Evolutionary conservation across 1,140 invertebrate species (phyloP), one percentile per base, ranked within the genome.

Genomic region (Gonatopus flavifemur): DNA sequence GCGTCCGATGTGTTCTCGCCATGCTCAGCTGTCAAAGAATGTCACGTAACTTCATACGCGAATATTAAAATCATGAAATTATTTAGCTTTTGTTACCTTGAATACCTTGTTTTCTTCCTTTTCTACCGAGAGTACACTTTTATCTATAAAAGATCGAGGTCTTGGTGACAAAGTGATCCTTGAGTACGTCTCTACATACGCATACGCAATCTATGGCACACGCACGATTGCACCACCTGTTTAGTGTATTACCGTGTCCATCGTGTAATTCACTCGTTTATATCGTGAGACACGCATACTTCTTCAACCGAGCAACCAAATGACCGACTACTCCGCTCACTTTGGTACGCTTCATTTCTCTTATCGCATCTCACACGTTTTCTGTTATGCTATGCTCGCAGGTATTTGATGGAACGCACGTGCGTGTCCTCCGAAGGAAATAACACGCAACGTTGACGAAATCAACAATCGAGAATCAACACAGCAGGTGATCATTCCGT

Each of bases 131-230:
- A n/a, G n/a, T n/a, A n/a, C n/a, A n/a, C n/a, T n/a, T n/a, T n/a
- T n/a, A n/a, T n/a, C n/a, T n/a, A n/a, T n/a, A 30, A 49, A 37
- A 38, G 16, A 59, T 47, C 61, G 68, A 69, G 58, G 55, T 55
- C 63, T 69, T 55, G 62, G 57, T 69, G 68, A 70, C 66, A 72
- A 61, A 66, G 64, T 52, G 60, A 70, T 55, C 59, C 61, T 71
- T 66, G 65, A 62, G 59, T 62, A 64, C 58, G 63, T 57, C 60
- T 44, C n/a, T n/a, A n/a, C n/a, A n/a, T n/a, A n/a, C 53, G 46
- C 22, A 38, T 59, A 53, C 43, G 54, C 59, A 62, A 63, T 62
- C 58, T 19, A 33, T 33, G 33, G 37, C 48, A 49, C 57, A 32
- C 49, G 43, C 45, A 42, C 50, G 31, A 21, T 16, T 21, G 57